Conservation (phyloP, 2,113 vertebrate genomes). For the Mesoclemmys tuberculata region DNA sequence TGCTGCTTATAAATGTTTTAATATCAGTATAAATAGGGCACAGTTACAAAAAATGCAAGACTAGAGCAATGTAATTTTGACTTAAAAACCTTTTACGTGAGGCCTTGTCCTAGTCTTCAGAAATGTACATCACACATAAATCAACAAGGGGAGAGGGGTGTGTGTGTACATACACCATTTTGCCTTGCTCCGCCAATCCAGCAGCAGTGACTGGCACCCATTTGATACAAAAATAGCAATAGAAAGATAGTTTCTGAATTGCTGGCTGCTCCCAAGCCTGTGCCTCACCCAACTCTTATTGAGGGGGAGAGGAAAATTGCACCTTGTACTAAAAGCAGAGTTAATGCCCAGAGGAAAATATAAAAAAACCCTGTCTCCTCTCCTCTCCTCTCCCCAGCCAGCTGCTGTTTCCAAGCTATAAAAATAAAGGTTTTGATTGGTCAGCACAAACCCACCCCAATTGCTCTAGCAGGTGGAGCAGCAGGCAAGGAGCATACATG, state of each 20-base stretch:
- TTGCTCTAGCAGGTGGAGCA: background rate
- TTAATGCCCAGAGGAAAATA: conserved; percentile 8
- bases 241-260: conserved; percentile 63
- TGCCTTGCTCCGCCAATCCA: conserved; percentile 1
- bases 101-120: conserved; percentile 45
- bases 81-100: conserved; percentile 32
- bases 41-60: conserved; percentile 81
- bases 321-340: conserved; percentile 43
- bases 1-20: conserved; percentile 82
- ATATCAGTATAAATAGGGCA: conserved; percentile 87
- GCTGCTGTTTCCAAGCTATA: conserved; percentile 60
- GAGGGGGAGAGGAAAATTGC: background rate
- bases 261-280: conserved; percentile 57
- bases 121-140: conserved; percentile 42
- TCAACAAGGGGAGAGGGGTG: conserved; percentile 45
- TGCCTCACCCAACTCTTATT: conserved; percentile 4
- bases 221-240: conserved; percentile 67
- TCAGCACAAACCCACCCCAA: conserved; percentile 12
- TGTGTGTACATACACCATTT: conserved; percentile 48
- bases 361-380: background rate
- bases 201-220: background rate
- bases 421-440: conserved; percentile 73
- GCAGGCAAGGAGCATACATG: background rate
- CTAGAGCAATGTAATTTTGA: conserved; percentile 65
- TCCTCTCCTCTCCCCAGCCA: conserved; percentile 32